phyloP scores from a whole-genome alignment of 2,888 invertebrate genomes.

The Augiades crinisus region DNA sequence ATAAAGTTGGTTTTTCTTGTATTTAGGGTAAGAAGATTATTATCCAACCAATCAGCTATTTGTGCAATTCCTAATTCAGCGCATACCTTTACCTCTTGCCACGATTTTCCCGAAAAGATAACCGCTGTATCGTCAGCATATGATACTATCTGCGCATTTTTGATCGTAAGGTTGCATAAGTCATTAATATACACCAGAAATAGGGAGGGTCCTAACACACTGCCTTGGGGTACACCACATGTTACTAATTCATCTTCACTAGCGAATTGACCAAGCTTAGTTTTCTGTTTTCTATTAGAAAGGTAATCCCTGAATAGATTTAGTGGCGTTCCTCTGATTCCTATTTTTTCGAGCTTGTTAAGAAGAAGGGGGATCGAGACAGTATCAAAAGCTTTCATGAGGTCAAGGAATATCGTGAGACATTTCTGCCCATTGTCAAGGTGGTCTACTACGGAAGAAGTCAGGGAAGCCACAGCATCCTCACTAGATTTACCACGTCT shows the following conservation, averaged over 20 bases:
- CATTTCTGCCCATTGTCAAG: background rate
- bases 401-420: background rate
- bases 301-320: background rate
- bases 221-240: background rate
- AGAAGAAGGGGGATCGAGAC: background rate
- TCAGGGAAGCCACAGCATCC: background rate
- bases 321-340: background rate
- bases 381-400: background rate
- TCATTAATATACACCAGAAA: background rate
- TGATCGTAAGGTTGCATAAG: background rate
- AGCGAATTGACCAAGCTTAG: too few relatives aligned
- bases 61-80: background rate
- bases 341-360: background rate
- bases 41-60: background rate
- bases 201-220: background rate
- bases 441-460: background rate
- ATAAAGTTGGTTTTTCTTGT: conserved; percentile 11
- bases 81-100: background rate
- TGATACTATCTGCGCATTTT: background rate
- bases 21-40: background rate
- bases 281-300: background rate
- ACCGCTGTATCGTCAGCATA: background rate
- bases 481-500: background rate
- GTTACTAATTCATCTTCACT: too few relatives aligned
- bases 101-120: background rate